Base-by-base conservation (phyloP, 2,113 vertebrate genomes). In the Thamnaconus septentrionalis region DNA sequence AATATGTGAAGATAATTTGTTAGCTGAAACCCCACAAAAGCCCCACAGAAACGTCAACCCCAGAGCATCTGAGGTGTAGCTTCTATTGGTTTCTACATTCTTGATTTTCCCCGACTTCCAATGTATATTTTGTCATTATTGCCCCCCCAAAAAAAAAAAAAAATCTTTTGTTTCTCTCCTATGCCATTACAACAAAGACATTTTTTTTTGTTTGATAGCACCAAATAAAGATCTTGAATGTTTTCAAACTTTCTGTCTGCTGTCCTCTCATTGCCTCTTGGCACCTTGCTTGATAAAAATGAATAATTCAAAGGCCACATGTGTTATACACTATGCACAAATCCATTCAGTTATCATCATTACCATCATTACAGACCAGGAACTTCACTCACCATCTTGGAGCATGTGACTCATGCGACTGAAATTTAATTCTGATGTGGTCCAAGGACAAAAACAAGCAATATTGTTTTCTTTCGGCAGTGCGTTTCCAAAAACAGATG, bases 1-100 rank as follows among this genome's bases (percentile, higher is more conserved):
- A 91, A 91, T 86, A 89, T 86, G 82, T 84, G 85, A 73, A 66
- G 73, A 87, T 75, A 85, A 92, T 91, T 91, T 91, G 91, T 91
- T 87, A 85, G 73, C 81, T 91, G 87, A 86, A 89, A 89, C 91
- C 80, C 91, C 89, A 82, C 89, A 88, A 79, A 88, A 87, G 87
- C 75, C 87, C 82, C 82, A 89, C 84, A 90, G 90, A 91, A 82
- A 86, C 87, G 87, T 80, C 49, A 75, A 84, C 76, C 78, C 64
- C 78, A 76, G 61, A 85, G 73, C 65, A 78, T 78, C 89, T 80
- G 79, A 66, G 64, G 80, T 61, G 73, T 62, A 79, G 57, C 61
- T 61, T 65, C 85, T 69, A 31, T 31, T 31, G 18, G 18, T 31
- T 31, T 31, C 18, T 31, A 31, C 48, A 45, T 39, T 41, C 75